Percentiles rank a stretch among this genome's conserved stretches.
These are phyloP conservation scores for Mylabris sibirica DNA, from an alignment of 2,888 invertebrate species.

Conservation along the genomic window DNA sequence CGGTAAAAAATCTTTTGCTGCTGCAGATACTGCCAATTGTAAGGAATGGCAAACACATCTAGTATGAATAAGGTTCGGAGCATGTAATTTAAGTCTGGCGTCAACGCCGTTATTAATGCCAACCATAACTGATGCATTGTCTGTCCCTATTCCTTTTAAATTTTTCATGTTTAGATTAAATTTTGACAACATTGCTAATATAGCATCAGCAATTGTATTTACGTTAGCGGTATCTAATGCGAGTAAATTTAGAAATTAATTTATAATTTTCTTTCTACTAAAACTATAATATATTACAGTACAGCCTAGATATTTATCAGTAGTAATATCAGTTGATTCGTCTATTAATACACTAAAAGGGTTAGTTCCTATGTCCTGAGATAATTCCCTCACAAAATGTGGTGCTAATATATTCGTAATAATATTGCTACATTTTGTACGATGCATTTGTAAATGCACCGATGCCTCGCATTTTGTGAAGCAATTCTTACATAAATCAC, in stretches of 20 bases:
- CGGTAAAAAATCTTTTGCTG: constrained; percentile 40
- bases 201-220: constrained; percentile 29
- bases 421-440: constrained; percentile 33
- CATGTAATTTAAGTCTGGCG: constrained; percentile 46
- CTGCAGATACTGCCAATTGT: constrained; percentile 43
- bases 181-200: constrained; percentile 27
- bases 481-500: constrained; percentile 25
- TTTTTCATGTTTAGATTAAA: constrained; percentile 20
- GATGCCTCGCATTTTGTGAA: constrained; percentile 29
- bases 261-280: constrained; percentile 36
- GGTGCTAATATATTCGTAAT: constrained; percentile 38
- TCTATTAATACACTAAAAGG: constrained; percentile 43
- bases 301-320: constrained; percentile 38
- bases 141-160: constrained; percentile 49
- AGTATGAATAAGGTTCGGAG: constrained; percentile 39
- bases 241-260: constrained; percentile 38
- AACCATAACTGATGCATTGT: constrained; percentile 54
- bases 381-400: constrained; percentile 34
- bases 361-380: constrained; percentile 38
- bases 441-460: constrained; percentile 34
- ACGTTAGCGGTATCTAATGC: constrained; percentile 20
- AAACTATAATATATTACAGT: constrained; percentile 37
- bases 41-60: constrained; percentile 41
- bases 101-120: constrained; percentile 54
- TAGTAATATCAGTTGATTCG: constrained; percentile 44